Base-by-base conservation (phyloP, 2,888 invertebrate genomes). In the Parascotia fuliginaria region DNA sequence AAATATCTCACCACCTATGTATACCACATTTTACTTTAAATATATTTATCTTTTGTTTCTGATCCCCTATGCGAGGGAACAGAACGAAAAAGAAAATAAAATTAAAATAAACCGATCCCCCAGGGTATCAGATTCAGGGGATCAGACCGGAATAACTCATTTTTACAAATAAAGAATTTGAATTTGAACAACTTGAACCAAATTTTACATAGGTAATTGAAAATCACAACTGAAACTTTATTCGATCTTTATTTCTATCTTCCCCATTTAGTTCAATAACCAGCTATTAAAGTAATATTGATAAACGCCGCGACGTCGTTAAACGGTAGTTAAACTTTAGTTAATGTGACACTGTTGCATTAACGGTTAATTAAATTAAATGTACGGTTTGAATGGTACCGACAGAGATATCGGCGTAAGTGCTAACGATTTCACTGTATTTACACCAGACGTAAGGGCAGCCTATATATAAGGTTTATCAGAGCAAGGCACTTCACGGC, bases 331-430 rank as follows among this genome's bases (percentile, higher is more conserved):
- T 57, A 69, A 66, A 53, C 33, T 55, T 16, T 37, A 34, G 32
- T 57, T 60, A 42, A 66, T 60, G 57, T 51, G 55, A 53, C 51
- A 53, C 42, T 56, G 65, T 51, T 62, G 56, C 60, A 59, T 65
- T 49, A 60, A 56, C 53, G 42, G 44, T 47, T 59, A 49, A 65
- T 65, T 65, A 60, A 61, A 53, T 59, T 39, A 55, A 51, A 36
- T 16, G 51, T 51, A 55, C 49, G 9, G 39, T 34, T 9, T 51
- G 39, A 44, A 33, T 42, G 27, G 32, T 29, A 33, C 38, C 49
- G 39, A 27, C 27, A n/a, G 11, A 38, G 31, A 27, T 27, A 47
- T 31, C 14, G 12, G 19, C 6, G 3, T 27, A 15, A 29, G n/a
- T 19, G 28, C 29, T 6, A 14, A 32, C n/a, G n/a, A 5, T n/a